phyloP scores from a whole-genome alignment of 2,888 invertebrate species.

The Sturmia bella region DNA sequence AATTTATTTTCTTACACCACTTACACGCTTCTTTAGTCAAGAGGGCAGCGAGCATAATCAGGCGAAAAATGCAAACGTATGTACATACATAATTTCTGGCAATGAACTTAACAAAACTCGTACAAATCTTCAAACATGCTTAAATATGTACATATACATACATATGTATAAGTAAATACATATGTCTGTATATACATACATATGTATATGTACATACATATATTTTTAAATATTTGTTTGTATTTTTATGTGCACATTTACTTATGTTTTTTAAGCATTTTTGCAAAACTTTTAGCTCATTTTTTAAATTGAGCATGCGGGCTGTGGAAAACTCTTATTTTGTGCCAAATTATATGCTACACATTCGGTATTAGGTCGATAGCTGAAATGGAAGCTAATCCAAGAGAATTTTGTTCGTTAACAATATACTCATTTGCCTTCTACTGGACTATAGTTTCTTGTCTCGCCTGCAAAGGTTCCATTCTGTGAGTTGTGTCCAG shows the following conservation, averaged over 20 bases:
- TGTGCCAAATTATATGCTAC: background rate
- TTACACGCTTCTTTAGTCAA: background rate
- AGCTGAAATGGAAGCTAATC: too few species aligned
- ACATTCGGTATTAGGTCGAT: too few species aligned
- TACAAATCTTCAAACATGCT: background rate
- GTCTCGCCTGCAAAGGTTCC: too few species aligned
- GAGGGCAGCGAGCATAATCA: constrained; percentile 28
- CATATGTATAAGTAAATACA: background rate
- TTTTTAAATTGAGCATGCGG: background rate
- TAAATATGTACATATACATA: background rate
- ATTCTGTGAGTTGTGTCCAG: too few species aligned
- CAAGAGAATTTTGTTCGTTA: too few species aligned
- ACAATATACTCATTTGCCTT: too few species aligned
- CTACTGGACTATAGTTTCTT: too few species aligned
- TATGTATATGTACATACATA: too few species aligned
- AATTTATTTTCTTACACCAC: background rate
- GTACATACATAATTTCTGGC: constrained; percentile 21
- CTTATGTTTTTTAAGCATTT: constrained; percentile 3
- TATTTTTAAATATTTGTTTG: too few species aligned
- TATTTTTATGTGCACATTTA: background rate
- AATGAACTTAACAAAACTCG: constrained; percentile 37
- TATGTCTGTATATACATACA: background rate
- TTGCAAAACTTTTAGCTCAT: too few species aligned
- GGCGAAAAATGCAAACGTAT: constrained; percentile 7
- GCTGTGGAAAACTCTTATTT: background rate